phyloP scores from a whole-genome alignment of 1,140 invertebrate species.

The Atopsyche davidsoni region DNA sequence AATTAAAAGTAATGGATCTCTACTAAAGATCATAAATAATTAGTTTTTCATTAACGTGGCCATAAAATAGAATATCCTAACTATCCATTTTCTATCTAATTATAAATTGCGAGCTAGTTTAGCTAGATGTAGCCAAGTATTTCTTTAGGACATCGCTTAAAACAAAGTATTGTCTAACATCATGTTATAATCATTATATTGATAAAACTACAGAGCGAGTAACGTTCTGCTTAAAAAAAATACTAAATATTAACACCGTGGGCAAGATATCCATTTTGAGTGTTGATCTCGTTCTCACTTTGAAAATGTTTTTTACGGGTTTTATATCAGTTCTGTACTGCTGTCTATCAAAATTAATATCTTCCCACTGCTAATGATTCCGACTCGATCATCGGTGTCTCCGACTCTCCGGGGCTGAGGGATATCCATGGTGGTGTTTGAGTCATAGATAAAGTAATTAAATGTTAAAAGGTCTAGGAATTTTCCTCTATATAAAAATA shows the following conservation, averaged over 20 bases:
- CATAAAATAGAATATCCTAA: too few relatives aligned
- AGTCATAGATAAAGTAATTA: too few relatives aligned
- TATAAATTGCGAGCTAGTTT: conserved; percentile 21
- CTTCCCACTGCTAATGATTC: conserved; percentile 6
- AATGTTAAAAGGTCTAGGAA: conserved; percentile 16
- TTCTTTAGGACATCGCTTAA: conserved; percentile 11
- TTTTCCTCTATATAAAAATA: conserved; percentile 25
- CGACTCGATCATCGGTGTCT: too few relatives aligned
- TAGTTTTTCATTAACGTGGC: too few relatives aligned
- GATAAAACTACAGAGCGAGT: background rate
- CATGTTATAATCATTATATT: too few relatives aligned
- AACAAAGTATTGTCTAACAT: conserved; percentile 16
- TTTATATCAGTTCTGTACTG: background rate
- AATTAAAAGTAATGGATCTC: too few relatives aligned
- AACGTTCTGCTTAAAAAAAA: conserved; percentile 23
- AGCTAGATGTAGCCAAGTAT: conserved; percentile 21
- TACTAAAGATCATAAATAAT: too few relatives aligned
- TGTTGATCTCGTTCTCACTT: too few relatives aligned
- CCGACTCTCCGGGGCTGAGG: too few relatives aligned
- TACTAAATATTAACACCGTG: conserved; percentile 11
- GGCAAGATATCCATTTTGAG: conserved; percentile 13
- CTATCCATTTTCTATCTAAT: conserved; percentile 5
- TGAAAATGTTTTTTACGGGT: background rate
- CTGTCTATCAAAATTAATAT: conserved; percentile 4
- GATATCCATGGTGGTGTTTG: too few relatives aligned